These are phyloP conservation scores for Uloborus plumipes DNA, from an alignment of 2,888 invertebrate genomes.

Conservation along the genomic window DNA sequence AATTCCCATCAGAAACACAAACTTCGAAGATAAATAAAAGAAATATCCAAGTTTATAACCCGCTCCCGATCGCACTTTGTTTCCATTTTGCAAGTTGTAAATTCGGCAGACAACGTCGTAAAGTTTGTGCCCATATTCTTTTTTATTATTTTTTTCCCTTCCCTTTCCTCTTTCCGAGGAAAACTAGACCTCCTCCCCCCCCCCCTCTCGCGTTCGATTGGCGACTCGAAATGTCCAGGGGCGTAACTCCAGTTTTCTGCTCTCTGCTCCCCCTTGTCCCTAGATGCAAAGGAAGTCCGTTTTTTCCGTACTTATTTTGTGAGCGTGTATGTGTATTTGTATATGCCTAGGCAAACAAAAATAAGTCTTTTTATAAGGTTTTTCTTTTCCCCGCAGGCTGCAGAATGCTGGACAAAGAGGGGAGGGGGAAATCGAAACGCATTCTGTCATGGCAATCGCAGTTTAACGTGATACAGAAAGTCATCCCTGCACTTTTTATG, in stretches of 20 bases:
- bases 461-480: slow-evolving; percentile 55
- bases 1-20: no score
- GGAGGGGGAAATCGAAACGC: slow-evolving; percentile 28
- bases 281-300: slow-evolving; percentile 54
- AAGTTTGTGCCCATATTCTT: slow-evolving; percentile 52
- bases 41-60: slow-evolving; percentile 44
- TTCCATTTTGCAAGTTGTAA: slow-evolving; percentile 63
- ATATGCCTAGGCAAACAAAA: slow-evolving; percentile 52
- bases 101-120: slow-evolving; percentile 61
- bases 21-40: slow-evolving; percentile 21
- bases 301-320: slow-evolving; percentile 45
- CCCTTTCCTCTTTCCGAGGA: slow-evolving; percentile 9
- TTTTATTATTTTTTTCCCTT: slow-evolving; percentile 30
- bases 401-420: slow-evolving; percentile 5
- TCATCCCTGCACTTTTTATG: slow-evolving; percentile 15
- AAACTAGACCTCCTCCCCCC: not conserved
- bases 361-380: slow-evolving; percentile 16
- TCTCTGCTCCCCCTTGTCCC: slow-evolving; percentile 25
- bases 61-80: slow-evolving; percentile 55
- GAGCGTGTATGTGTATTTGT: slow-evolving; percentile 32
- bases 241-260: slow-evolving; percentile 50
- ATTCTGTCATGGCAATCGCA: slow-evolving; percentile 57
- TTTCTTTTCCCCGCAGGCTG: slow-evolving; percentile 14
- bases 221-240: slow-evolving; percentile 61
- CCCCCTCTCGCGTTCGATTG: slow-evolving; percentile 39